A percentile compares a stretch with the other conserved stretches of the same genome.
These are phyloP conservation scores for Brachionus paranguensis DNA, from an alignment of 1,140 invertebrate species.

Conservation along the genomic window DNA sequence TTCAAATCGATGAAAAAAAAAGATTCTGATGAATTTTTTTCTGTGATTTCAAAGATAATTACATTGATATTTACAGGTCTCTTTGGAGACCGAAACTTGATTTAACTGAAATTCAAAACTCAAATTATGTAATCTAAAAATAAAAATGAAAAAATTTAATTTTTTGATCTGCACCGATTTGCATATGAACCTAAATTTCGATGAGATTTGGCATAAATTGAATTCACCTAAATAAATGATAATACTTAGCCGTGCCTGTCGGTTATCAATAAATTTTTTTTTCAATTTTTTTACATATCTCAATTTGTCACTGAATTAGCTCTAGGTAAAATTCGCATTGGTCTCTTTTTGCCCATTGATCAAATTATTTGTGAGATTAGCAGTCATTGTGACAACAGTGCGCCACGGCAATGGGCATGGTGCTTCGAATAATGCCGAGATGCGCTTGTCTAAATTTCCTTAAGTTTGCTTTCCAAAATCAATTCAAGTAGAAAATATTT, in stretches of 20 bases:
- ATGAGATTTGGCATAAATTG: background rate
- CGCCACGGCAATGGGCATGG: background rate
- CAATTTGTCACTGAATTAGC: background rate
- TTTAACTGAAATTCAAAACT: background rate
- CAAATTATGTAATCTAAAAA: background rate
- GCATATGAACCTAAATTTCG: background rate
- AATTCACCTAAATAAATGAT: background rate
- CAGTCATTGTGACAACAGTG: background rate
- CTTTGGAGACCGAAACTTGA: slow-evolving; percentile 28
- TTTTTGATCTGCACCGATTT: background rate
- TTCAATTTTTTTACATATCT: background rate
- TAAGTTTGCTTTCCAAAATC: background rate
- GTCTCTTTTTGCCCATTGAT: background rate
- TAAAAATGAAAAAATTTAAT: background rate
- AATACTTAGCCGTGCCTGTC: background rate
- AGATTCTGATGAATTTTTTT: background rate
- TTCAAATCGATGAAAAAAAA: background rate
- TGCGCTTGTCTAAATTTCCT: background rate
- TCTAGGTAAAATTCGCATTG: background rate
- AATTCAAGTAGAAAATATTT: slow-evolving; percentile 21
- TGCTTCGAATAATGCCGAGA: background rate
- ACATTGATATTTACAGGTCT: background rate
- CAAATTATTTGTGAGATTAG: background rate
- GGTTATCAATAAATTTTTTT: slow-evolving; percentile 6
- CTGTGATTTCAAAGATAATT: slow-evolving; percentile 18